Base-by-base conservation (phyloP, 1,140 invertebrate species). In the Schlechtendalia chinensis region DNA sequence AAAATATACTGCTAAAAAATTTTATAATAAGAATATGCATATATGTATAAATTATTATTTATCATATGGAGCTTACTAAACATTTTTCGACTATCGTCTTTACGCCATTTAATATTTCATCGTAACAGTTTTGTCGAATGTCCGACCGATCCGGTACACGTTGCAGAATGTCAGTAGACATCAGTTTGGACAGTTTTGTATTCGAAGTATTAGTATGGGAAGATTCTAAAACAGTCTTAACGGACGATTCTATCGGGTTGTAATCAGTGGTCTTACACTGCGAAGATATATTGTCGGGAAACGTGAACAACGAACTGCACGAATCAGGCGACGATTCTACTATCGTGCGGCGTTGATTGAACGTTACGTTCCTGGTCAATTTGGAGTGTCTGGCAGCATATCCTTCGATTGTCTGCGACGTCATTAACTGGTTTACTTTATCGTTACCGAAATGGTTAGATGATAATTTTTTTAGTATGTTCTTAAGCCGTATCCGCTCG, bases 321-420 rank as follows among this genome's bases (percentile, higher is more conserved):
- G 80, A 81, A n/a, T 83, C 82, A 19, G 93, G 92, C 72, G 93
- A 92, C 83, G 92, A 93, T 82, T 91, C 91, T 84, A 94, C 87
- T 84, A 94, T 87, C 81, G 93, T 94, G 16, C 27, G 50, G 85
- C 93, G 58, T 50, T 61, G 88, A 86, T 95, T 93, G 87, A 95
- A 95, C 74, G 93, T 95, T 72, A 95, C 93, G 86, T 93, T 94
- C 88, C 95, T 95, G 54, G 92, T 90, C 84, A 95, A 90, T 85
- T 95, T 95, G 81, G 92, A 92, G 86, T 94, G 93, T 84, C 94
- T 88, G 50, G 93, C 93, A 29, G 92, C 93, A 86, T 94, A 95
- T 63, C 93, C 94, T 87, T 93, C 92, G 81, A 95, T 88, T 61
- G 93, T 95, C 69, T 92, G 93, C 53, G 93, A 92, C 83, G 90